These are phyloP conservation scores for Brevimyrus niger DNA, from an alignment of 2,113 vertebrate species.

Conservation along the genomic window DNA sequence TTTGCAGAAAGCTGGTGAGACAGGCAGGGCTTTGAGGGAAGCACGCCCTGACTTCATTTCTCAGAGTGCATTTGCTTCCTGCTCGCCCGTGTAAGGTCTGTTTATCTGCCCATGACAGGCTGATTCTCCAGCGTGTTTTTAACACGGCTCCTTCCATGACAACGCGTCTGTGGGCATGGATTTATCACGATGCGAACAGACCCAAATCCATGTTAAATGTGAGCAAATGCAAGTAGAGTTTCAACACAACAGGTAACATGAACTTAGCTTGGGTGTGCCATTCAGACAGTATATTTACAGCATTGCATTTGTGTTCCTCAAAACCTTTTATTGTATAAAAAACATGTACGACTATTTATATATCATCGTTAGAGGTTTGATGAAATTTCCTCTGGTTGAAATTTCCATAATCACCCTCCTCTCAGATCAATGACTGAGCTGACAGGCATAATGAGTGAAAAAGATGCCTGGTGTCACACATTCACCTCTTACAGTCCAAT, in stretches of 20 bases:
- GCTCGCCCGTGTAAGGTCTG: background rate
- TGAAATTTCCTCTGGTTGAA: background rate
- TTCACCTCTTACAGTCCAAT: background rate
- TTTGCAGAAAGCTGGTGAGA: constrained; percentile 6
- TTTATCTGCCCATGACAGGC: background rate
- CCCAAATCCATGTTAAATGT: background rate
- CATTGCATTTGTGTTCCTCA: background rate
- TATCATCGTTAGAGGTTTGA: background rate
- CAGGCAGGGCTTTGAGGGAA: constrained; percentile 9
- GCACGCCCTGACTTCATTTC: background rate
- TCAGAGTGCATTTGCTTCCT: background rate
- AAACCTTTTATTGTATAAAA: background rate
- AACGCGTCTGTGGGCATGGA: background rate
- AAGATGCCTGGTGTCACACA: background rate
- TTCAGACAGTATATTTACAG: background rate
- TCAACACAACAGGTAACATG: background rate
- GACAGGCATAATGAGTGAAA: background rate
- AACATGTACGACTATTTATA: background rate
- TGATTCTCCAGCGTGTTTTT: background rate
- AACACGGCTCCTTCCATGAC: background rate
- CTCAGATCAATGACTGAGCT: constrained; percentile 6
- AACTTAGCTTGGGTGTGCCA: background rate
- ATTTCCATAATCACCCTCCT: background rate
- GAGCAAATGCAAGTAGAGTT: background rate
- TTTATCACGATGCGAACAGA: background rate